phyloP scores from a whole-genome alignment of 1,140 invertebrate species.

The Brachionus asplanchnoidis region DNA sequence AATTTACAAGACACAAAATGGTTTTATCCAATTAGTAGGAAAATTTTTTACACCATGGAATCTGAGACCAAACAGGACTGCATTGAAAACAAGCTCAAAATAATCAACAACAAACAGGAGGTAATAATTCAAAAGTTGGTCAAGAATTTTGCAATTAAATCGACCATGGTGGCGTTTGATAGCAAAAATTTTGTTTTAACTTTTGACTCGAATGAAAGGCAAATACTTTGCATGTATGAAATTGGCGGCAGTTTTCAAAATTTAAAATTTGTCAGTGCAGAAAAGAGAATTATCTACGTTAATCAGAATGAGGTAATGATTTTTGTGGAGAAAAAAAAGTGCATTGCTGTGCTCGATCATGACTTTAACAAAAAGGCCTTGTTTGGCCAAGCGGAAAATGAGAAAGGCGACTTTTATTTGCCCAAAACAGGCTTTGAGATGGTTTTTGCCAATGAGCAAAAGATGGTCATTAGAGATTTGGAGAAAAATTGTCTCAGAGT shows the following conservation, averaged over 20 bases:
- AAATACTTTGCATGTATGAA: background rate
- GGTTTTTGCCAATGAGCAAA: background rate
- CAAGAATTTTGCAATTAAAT: background rate
- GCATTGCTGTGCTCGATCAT: background rate
- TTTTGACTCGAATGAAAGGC: background rate
- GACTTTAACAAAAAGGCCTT: background rate
- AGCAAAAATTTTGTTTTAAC: background rate
- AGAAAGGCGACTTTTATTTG: background rate
- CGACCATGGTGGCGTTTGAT: background rate
- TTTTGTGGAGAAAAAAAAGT: background rate
- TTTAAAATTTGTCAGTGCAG: background rate
- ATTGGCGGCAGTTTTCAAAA: background rate
- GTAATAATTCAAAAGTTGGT: background rate
- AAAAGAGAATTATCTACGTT: background rate
- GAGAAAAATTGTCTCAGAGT: background rate
- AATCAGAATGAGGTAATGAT: background rate
- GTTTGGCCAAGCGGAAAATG: background rate
- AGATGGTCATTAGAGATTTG: background rate
- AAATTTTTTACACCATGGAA: background rate
- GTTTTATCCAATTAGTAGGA: background rate
- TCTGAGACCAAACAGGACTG: background rate
- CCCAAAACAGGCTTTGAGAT: background rate
- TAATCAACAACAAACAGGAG: background rate
- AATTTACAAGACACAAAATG: background rate
- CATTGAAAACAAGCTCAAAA: background rate